Evolutionary conservation across 2,888 invertebrate genomes (phyloP), one percentile per base, ranked within the genome.

Genomic region (Luperina nickerlii): DNA sequence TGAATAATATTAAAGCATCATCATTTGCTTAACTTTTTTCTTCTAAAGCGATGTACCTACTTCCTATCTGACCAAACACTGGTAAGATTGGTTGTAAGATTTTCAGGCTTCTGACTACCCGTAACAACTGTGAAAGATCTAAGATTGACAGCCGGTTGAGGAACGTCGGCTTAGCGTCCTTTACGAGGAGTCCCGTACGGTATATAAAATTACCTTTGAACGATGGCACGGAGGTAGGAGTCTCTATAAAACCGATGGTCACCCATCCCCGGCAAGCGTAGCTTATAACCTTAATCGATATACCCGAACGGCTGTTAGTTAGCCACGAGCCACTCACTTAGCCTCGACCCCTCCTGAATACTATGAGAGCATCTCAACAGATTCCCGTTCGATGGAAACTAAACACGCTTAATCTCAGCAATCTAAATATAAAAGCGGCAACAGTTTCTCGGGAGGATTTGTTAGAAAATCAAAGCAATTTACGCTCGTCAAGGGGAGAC

Each of bases 401-500:
- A 87, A 86, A 83, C 84, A 57, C 74, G 74, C 69, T 88, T 87
- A 90, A 91, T 89, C 84, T 86, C 83, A 78, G 83, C 85, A 87
- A 87, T 88, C 85, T 90, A 83, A 91, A 88, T 89, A 88, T 88
- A 88, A 89, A 90, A 90, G 88, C 87, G 81, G 87, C 87, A 90
- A 91, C 91, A 90, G 90, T 92, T 89, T 85, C 90, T 90, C 82
- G 51, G 78, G 79, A 87, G 89, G 90, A 92, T 91, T 93, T 92
- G 92, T 91, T 91, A 89, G 92, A 90, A 92, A 94, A 94, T 94
- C 94, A 92, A 93, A 94, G 93, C 93, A 92, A 94, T 94, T 94
- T 92, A 90, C 92, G 91, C 92, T 93, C 92, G 93, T 94, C 94
- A 94, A 89, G 88, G 88, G 88, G 88, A 88, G 88, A 86, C 92